These are phyloP conservation scores for Sus scrofa DNA, from an alignment of 2,113 vertebrate species.

Conservation along the genomic window T2T-Sscrofa CM000817.6:28459001-28459500, in stretches of 20 bases:
- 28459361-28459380: not conserved
- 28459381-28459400: not conserved
- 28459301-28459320: not conserved
- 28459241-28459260: not conserved
- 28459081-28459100: no score
- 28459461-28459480: no score
- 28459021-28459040: no score
- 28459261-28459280: not conserved
- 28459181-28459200: conserved; percentile 2
- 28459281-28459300: conserved; percentile 8
- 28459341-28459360: conserved; percentile 38
- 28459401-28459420: not conserved
- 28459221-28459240: not conserved
- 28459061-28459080: no score
- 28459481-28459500: no score
- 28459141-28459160: not conserved
- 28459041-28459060: no score
- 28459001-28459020: no score
- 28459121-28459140: not conserved
- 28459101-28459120: no score
- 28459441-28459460: no score
- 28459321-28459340: not conserved
- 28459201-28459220: not conserved
- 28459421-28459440: no score
- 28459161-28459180: not conserved